phyloP scores from a whole-genome alignment of 2,113 vertebrate species.

The Stomatorhinus ivindoensis region DNA sequence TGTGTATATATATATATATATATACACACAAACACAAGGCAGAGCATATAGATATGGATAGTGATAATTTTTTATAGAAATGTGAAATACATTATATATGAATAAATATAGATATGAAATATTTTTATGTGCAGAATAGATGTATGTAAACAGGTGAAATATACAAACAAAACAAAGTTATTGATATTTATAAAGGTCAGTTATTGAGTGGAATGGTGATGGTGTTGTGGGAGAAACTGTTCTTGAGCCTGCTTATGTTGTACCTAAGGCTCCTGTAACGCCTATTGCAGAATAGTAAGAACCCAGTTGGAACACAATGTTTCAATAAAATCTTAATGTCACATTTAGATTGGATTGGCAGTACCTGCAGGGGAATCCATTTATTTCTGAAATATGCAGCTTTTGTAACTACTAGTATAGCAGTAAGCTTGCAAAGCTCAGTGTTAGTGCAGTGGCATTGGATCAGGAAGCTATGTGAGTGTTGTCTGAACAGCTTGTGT shows the following conservation, averaged over 20 bases:
- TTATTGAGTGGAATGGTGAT: neutral
- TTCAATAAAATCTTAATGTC: slow-evolving; percentile 1
- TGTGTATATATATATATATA: no score
- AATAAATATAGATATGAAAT: neutral
- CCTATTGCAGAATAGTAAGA: neutral
- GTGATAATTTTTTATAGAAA: neutral
- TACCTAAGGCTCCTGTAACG: neutral
- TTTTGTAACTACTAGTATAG: neutral
- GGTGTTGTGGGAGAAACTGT: neutral
- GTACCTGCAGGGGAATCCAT: neutral
- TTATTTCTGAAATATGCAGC: neutral
- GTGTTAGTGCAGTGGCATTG: slow-evolving; percentile 11
- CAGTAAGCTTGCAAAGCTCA: neutral
- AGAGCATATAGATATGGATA: neutral
- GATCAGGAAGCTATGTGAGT: neutral
- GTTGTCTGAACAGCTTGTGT: neutral
- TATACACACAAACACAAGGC: no score
- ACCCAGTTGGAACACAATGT: neutral
- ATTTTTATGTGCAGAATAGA: neutral
- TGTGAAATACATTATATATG: no score
- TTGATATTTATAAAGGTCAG: neutral
- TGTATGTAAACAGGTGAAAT: neutral
- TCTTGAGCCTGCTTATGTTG: neutral
- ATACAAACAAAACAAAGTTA: neutral
- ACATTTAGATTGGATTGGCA: neutral